Base-by-base conservation (phyloP, 2,113 vertebrate genomes). In the Montifringilla adamsi region DNA sequence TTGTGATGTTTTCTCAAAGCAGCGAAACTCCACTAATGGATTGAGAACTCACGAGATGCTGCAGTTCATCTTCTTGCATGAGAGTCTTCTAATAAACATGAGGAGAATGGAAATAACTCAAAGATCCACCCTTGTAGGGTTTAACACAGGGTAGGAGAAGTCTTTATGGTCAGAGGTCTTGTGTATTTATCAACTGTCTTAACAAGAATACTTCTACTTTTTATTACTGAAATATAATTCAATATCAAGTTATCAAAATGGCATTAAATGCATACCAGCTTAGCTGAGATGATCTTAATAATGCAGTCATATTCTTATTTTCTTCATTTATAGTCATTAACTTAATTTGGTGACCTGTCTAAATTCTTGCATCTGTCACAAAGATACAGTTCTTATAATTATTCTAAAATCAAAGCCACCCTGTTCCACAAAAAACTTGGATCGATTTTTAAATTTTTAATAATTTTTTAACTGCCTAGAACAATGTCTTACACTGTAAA, bases 171-270 rank as follows among this genome's bases (percentile, higher is more conserved):
- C 39, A 50, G 74, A 87, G 12, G 9, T 69, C 52, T 62, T 35
- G 20, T 1, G 4, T 39, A 39, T 66, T 85, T 80, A 31, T 68
- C 63, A 68, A 72, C 37, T 78, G 27, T 26, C 28, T 70, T 70
- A 76, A 77, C 1, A 2, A 88, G 8, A 18, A 50, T 75, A 59
- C 21, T 87, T n/a, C 53, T 93, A 56, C n/a, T 72, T 93, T 97
- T 95, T 86, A 85, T 70, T 95, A 76, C 83, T 88, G 73, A 85
- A 78, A 77, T 86, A 8, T 75, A 94, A 86, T 95, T 96, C 23
- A 90, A 30, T 94, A 90, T 68, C 86, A 93, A 89, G 24, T 37
- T 77, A 84, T 85, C 50, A 93, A 92, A 96, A 92, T 46, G 35
- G 15, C 47, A 74, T 97, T 94, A 90, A 92, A 87, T 81, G 49